Evolutionary conservation across 1,140 invertebrate species (phyloP), one percentile per base, ranked within the genome.

Genomic region (Campoletis sonorensis): DNA sequence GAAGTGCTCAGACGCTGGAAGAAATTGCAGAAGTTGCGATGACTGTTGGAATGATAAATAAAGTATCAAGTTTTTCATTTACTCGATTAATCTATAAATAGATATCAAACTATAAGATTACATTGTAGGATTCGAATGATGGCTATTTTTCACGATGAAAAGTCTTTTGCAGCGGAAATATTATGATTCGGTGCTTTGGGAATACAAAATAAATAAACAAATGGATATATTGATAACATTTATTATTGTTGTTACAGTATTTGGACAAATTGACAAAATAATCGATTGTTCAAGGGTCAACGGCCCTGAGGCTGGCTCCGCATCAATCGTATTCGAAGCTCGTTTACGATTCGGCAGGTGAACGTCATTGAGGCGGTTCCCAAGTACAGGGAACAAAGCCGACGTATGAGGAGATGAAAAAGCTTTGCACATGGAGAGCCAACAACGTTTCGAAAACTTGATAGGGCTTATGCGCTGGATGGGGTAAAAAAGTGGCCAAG

Each of bases 401-500:
- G 15, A 30, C 13, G 23, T n/a, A n/a, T 58, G 16, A 27, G 15
- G 30, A 15, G 0, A 23, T 30, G 73, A 49, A 78, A 67, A 77
- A 77, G 3, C 18, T 37, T 26, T 37, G 54, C 27, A 2, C 67
- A 33, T 33, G 21, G 58, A 16, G 15, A 40, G n/a, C n/a, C 51
- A 21, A 78, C 58, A 49, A 45, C 58, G 58, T 15, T 78, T 67
- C 37, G 76, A 33, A 64, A 78, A 40, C 10, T 64, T 33, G 58
- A 2, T 45, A 67, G 61, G 61, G 30, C 30, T 15, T 33, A 61
- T 15, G 76, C 33, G 54, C 58, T 45, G 15, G 21, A 0, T 13
- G 30, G 27, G 64, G 75, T 45, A 78, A 78, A 78, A 78, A 78
- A 78, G 76, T 78, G 76, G 76, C 26, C 76, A 64, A 67, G 75